Evolutionary conservation across 2,113 vertebrate species (phyloP), one percentile per base, ranked within the genome.

Genomic region (Malaclemys terrapin): DNA sequence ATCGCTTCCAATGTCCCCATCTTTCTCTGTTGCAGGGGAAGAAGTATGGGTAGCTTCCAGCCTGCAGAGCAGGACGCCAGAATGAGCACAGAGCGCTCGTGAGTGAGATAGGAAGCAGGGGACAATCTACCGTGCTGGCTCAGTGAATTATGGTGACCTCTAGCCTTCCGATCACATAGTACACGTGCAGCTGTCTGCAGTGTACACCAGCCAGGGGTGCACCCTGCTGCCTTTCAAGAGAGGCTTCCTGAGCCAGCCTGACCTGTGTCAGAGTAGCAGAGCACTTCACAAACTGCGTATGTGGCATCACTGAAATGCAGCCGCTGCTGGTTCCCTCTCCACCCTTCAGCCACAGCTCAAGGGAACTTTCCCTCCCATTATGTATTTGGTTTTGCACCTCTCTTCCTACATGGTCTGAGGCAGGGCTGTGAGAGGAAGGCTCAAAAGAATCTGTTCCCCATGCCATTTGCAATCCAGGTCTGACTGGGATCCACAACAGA

Each of bases 201-300:
- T 0, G 0, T 0, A 0, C 89, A 86, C 59, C 54, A n/a, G 29
- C 17, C 31, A 69, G 31, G 29, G 2, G 0, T 59, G 50, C 47
- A 6, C 35, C 22, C 5, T 2, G 0, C 16, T 75, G 62, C 90
- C 80, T 79, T 4, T 56, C 80, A 59, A 0, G 0, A 81, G 17
- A 91, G n/a, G 78, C 84, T 96, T 72, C 45, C 56, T 0, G 0
- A 83, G 31, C 25, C 80, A 92, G n/a, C 19, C 49, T 91, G 72
- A 20, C 62, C 85, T 89, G 89, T 12, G 72, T 76, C 24, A 25
- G 72, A 75, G 45, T 75, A 45, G 22, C 72, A 75, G 38, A 10
- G 35, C 35, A 35, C 65, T 9, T 19, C 76, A 95, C 54, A 31
- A 69, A 69, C 82, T 49, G 11, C 78, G 25, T 19, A 94, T 85